Percentiles rank a stretch among this genome's conserved stretches.
phyloP scores from a whole-genome alignment of 2,888 invertebrate genomes.

The Encarsia formosa region DNA sequence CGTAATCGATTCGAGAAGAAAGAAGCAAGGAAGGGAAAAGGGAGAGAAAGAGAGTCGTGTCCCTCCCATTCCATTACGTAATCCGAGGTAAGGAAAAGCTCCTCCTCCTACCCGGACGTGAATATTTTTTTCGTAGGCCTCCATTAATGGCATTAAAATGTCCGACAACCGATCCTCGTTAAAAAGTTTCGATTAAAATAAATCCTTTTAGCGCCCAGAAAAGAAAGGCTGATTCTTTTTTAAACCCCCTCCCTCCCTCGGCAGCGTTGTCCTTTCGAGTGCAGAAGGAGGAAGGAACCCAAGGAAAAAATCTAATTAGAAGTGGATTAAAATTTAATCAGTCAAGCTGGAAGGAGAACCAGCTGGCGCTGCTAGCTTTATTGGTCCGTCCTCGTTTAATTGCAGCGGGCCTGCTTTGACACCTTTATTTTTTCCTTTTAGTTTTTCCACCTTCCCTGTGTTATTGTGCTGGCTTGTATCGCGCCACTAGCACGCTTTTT shows the following conservation, averaged over 20 bases:
- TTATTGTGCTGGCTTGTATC: no score
- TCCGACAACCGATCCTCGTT: slow-evolving; percentile 44
- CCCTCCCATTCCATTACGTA: no score
- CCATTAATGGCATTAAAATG: slow-evolving; percentile 43
- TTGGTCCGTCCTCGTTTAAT: slow-evolving; percentile 45
- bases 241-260: not conserved
- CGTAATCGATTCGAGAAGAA: no score
- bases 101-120: slow-evolving; percentile 4
- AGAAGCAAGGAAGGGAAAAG: no score
- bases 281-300: not conserved
- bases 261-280: slow-evolving; percentile 2
- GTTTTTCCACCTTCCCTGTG: no score
- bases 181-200: slow-evolving; percentile 47
- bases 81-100: no score
- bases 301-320: slow-evolving; percentile 46
- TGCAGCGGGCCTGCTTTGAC: slow-evolving; percentile 30
- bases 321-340: slow-evolving; percentile 49
- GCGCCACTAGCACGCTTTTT: no score
- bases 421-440: no score
- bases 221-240: slow-evolving; percentile 7
- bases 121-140: no score
- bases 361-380: slow-evolving; percentile 34
- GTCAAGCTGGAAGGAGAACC: slow-evolving; percentile 38
- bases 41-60: no score
- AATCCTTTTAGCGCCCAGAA: slow-evolving; percentile 41